Conservation (phyloP, 2,113 vertebrate genomes). For the Typhlomys cinereus region DNA sequence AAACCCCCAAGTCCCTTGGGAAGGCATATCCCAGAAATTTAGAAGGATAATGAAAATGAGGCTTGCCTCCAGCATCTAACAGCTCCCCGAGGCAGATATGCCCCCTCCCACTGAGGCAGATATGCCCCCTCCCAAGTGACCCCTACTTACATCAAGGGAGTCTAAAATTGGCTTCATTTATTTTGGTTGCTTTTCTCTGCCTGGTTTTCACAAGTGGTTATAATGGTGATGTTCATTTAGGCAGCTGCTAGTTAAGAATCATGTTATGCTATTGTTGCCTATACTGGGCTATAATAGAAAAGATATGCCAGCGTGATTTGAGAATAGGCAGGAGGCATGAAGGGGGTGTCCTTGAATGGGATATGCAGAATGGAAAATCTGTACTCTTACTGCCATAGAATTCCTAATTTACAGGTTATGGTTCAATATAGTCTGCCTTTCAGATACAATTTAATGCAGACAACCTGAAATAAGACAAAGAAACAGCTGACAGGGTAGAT, state of each 20-base stretch:
- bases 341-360: not conserved
- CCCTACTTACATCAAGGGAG: not conserved
- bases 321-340: slow-evolving; percentile 28
- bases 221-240: not conserved
- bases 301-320: slow-evolving; percentile 48
- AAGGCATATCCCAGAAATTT: not conserved
- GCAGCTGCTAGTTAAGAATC: slow-evolving; percentile 58
- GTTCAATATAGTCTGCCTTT: not conserved
- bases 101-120: too few species aligned
- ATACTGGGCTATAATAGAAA: slow-evolving; percentile 35
- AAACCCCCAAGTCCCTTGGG: not conserved
- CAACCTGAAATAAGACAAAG: slow-evolving; percentile 15
- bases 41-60: slow-evolving; percentile 22
- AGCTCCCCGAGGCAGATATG: slow-evolving; percentile 8
- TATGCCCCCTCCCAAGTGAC: not conserved
- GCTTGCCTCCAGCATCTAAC: not conserved
- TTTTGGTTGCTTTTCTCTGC: not conserved
- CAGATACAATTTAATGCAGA: not conserved
- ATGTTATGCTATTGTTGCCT: slow-evolving; percentile 42
- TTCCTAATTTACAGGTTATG: slow-evolving; percentile 4
- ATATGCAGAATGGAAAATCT: slow-evolving; percentile 3
- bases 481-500: not conserved
- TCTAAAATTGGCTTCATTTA: not conserved
- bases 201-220: not conserved
- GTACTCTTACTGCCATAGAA: not conserved